These are phyloP conservation scores for Pseudomyrmex gracilis DNA, from an alignment of 1,140 invertebrate genomes.

Conservation along the genomic window DNA sequence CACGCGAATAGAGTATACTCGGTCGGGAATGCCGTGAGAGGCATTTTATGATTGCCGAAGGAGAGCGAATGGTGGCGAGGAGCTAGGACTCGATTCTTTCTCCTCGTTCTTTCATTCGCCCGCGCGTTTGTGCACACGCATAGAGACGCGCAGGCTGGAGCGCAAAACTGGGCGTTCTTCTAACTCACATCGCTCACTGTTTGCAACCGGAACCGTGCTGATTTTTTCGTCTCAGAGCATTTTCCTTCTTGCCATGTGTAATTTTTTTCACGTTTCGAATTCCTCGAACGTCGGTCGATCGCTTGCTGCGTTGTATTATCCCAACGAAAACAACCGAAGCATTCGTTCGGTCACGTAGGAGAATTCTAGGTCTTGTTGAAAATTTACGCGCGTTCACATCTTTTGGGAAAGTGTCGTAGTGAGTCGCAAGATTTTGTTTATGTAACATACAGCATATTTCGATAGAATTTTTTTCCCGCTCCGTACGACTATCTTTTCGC, in stretches of 20 bases:
- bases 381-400: neutral
- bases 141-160: neutral
- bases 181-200: slow-evolving; percentile 20
- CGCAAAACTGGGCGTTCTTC: slow-evolving; percentile 11
- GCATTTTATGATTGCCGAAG: slow-evolving; percentile 64
- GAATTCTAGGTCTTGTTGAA: neutral
- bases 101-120: slow-evolving; percentile 8
- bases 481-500: neutral
- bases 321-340: neutral
- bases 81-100: neutral
- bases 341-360: slow-evolving; percentile 4
- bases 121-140: neutral
- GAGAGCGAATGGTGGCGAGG: neutral
- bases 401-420: neutral
- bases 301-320: slow-evolving; percentile 35
- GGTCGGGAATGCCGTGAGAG: slow-evolving; percentile 48
- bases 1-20: slow-evolving; percentile 41
- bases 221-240: slow-evolving; percentile 51
- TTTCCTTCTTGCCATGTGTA: slow-evolving; percentile 1
- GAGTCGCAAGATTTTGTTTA: slow-evolving; percentile 10
- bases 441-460: no score
- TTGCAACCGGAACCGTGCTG: slow-evolving; percentile 65
- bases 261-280: neutral
- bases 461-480: neutral
- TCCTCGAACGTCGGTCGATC: slow-evolving; percentile 15